Evolutionary conservation across 2,113 vertebrate genomes (phyloP), one percentile per base, ranked within the genome.

Genomic region (Chrysochloris asiatica): DNA sequence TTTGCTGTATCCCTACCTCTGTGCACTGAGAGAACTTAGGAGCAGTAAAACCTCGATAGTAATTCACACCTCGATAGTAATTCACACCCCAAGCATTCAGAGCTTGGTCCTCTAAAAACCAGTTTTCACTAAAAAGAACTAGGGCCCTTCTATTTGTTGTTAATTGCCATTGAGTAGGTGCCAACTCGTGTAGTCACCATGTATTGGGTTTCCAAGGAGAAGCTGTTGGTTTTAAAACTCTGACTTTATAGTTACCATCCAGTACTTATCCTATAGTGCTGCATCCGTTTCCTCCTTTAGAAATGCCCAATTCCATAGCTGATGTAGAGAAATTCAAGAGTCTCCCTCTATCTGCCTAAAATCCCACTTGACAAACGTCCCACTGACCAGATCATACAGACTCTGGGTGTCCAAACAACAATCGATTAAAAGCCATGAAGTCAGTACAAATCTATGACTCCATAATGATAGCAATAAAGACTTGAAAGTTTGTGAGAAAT

Each of bases 1-100:
- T 73, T 73, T n/a, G n/a, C n/a, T n/a, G n/a, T n/a, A n/a, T n/a
- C 71, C 41, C 41, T 16, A 45, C 41, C 17, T 8, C 71, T 73
- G 41, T 73, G 41, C 43, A 26, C 71, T 28, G 24, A 45, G 43
- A 28, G 28, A 73, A 11, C n/a, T 77, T 33, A 65, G 22, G 7
- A 65, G 45, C 1, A 22, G 30, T 17, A 21, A 33, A 0, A 56
- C 47, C 8, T 2, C 4, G 5, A 24, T 3, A 83, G 13, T 0
- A 24, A 21, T 4, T 2, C 21, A 33, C 0, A 56, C 47, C 8
- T 2, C 4, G 5, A 24, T 3, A 83, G 13, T 0, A 24, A 21
- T 4, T 2, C 56, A 56, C 1, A 41, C 2, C 38, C 1, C 22
- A 13, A 7, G 30, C 54, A 24, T 41, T 73, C 54, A 67, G 52